A percentile compares a stretch with the other conserved stretches of the same genome.
These are phyloP conservation scores for Eudemis profundana DNA, from an alignment of 2,888 invertebrate genomes.

Conservation along the genomic window DNA sequence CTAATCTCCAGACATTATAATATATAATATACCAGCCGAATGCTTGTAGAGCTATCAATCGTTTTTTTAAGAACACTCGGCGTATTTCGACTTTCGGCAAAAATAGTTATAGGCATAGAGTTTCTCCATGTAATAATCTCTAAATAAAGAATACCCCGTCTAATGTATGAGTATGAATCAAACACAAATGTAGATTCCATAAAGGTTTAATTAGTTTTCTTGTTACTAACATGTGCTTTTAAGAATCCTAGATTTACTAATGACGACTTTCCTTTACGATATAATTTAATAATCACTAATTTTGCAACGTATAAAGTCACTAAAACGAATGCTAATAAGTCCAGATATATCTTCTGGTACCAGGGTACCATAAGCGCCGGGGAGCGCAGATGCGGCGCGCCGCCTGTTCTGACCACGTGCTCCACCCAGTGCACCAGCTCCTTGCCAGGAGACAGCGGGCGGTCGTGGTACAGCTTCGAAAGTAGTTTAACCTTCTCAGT, in stretches of 20 bases:
- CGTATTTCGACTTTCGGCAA: too few relatives aligned
- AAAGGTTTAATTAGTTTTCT: conserved; percentile 17
- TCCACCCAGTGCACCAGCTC: conserved; percentile 89
- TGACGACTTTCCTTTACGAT: conserved; percentile 3
- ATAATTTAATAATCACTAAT: conserved; percentile 14
- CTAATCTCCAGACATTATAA: too few relatives aligned
- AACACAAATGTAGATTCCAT: too few relatives aligned
- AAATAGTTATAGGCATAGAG: too few relatives aligned
- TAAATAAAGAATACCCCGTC: too few relatives aligned
- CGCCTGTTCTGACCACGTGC: conserved; percentile 85
- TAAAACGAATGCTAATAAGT: conserved; percentile 30
- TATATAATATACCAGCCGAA: too few relatives aligned
- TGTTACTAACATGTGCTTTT: conserved; percentile 15
- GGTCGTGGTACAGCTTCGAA: conserved; percentile 62
- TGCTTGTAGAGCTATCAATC: too few relatives aligned
- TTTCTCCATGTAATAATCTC: too few relatives aligned
- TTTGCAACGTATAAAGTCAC: conserved; percentile 6
- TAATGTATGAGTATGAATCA: too few relatives aligned
- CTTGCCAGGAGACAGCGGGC: conserved; percentile 83
- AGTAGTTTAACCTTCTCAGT: conserved; percentile 50
- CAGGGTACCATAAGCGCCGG: conserved; percentile 56
- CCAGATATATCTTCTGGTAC: conserved; percentile 63
- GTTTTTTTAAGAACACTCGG: too few relatives aligned
- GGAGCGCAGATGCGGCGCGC: conserved; percentile 78
- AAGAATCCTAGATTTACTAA: neutral